These are phyloP conservation scores for Agrilus planipennis DNA, from an alignment of 1,140 invertebrate genomes.

Conservation along the genomic window DNA sequence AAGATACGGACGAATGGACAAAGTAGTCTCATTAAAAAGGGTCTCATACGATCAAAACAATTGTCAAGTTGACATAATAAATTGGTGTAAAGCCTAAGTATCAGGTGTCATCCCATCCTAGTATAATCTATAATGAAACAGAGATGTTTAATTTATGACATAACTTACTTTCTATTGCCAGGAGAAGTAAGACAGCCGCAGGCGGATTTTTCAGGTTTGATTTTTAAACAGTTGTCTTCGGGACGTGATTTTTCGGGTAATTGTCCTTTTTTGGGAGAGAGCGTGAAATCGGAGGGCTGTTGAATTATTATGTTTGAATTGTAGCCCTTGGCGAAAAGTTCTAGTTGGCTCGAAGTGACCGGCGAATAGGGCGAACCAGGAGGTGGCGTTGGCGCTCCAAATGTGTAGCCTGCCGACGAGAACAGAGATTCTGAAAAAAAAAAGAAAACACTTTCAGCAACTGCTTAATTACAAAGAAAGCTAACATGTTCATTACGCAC, in stretches of 20 bases:
- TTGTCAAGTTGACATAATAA: too few species aligned
- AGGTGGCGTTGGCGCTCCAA: constrained; percentile 53
- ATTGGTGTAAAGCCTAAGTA: too few species aligned
- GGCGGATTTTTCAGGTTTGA: constrained; percentile 20
- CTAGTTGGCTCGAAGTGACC: constrained; percentile 47
- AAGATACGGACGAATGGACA: too few species aligned
- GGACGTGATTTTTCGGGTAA: constrained; percentile 12
- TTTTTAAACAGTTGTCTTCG: constrained; percentile 29
- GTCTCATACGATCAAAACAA: too few species aligned
- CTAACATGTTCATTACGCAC: too few species aligned
- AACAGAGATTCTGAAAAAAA: constrained; percentile 55
- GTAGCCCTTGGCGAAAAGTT: constrained; percentile 41
- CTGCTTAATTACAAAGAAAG: too few species aligned
- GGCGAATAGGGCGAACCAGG: constrained; percentile 56
- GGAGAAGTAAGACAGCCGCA: constrained; percentile 18
- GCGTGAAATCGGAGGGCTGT: constrained; percentile 16
- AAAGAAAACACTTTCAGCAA: too few species aligned
- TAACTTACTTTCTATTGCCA: background rate
- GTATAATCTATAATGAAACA: too few species aligned
- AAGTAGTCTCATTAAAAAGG: too few species aligned
- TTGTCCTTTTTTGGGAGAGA: constrained; percentile 25
- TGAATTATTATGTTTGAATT: constrained; percentile 30
- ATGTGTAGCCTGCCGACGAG: constrained; percentile 45
- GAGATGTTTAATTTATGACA: too few species aligned
- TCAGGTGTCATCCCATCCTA: too few species aligned